Conservation (phyloP, 2,797 vertebrate species). For the Lindbergichthys nudifrons region DNA sequence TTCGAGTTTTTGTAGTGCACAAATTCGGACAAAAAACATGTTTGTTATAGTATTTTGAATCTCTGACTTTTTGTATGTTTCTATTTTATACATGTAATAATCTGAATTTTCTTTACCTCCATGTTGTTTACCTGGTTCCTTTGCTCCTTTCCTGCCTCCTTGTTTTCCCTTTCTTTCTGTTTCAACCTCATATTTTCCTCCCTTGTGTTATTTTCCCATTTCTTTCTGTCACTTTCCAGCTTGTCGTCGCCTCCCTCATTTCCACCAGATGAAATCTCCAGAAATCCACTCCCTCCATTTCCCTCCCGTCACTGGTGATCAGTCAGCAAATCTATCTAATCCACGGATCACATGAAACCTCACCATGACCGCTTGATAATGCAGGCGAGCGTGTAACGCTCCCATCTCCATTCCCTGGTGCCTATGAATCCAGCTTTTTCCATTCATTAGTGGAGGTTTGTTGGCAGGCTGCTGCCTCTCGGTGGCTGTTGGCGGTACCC, state of each 20-base stretch:
- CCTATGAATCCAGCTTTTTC: constrained; percentile 34
- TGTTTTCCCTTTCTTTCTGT: background rate
- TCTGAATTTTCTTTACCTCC: background rate
- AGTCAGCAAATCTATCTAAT: constrained; percentile 57
- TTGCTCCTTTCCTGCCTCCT: background rate
- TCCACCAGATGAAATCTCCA: constrained; percentile 49
- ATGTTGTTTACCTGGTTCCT: background rate
- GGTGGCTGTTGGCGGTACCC: constrained; percentile 53
- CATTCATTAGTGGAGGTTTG: constrained; percentile 59
- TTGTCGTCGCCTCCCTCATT: constrained; percentile 15
- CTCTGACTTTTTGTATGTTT: background rate
- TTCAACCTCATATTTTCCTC: constrained; percentile 4
- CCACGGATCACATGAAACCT: constrained; percentile 28
- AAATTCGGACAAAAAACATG: no score
- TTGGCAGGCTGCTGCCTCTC: constrained; percentile 68
- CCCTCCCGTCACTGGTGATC: constrained; percentile 64
- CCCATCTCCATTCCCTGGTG: constrained; percentile 11
- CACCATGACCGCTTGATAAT: constrained; percentile 35
- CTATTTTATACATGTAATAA: background rate
- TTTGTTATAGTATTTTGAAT: background rate
- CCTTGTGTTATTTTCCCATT: constrained; percentile 39
- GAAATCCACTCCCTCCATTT: constrained; percentile 63
- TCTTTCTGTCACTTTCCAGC: constrained; percentile 43
- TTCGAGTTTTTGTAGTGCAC: no score
- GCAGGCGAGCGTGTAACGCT: constrained; percentile 20